Evolutionary conservation across 1,140 invertebrate species (phyloP).

Genomic region (Hirudo medicinalis): DNA sequence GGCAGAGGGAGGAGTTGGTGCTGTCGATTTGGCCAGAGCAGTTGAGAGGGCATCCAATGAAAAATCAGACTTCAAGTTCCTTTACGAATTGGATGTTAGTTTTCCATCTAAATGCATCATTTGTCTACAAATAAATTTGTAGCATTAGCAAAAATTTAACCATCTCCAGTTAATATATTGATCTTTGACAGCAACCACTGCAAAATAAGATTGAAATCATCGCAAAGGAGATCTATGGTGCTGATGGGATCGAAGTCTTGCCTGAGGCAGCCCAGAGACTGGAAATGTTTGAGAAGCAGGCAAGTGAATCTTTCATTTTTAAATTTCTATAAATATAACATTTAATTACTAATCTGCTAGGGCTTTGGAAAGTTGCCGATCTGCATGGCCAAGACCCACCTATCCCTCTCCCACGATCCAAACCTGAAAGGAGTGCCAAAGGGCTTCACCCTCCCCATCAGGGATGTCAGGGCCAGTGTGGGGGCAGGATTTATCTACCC

Average conservation of each 20-base stretch:
- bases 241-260: constrained; percentile 63
- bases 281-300: constrained; percentile 49
- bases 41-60: constrained; percentile 61
- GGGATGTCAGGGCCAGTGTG: constrained; percentile 73
- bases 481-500: constrained; percentile 91
- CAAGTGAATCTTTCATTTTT: too few relatives aligned
- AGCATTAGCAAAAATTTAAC: too few relatives aligned
- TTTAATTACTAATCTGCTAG: constrained; percentile 37
- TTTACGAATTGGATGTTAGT: constrained; percentile 61
- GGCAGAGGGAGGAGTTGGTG: constrained; percentile 77
- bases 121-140: background rate
- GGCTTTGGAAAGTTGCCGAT: constrained; percentile 83
- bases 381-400: constrained; percentile 95
- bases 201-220: constrained; percentile 79
- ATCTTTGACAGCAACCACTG: constrained; percentile 47
- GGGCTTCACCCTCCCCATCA: constrained; percentile 70
- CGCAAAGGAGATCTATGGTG: constrained; percentile 90
- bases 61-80: constrained; percentile 52
- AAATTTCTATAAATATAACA: too few relatives aligned
- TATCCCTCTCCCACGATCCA: constrained; percentile 80
- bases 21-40: constrained; percentile 67
- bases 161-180: background rate
- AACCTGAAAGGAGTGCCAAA: constrained; percentile 76
- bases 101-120: background rate
- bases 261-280: constrained; percentile 51